Percentiles rank a stretch among this genome's conserved stretches.
phyloP scores from a whole-genome alignment of 2,113 vertebrate genomes.

The Chlamydotis undulata region DNA sequence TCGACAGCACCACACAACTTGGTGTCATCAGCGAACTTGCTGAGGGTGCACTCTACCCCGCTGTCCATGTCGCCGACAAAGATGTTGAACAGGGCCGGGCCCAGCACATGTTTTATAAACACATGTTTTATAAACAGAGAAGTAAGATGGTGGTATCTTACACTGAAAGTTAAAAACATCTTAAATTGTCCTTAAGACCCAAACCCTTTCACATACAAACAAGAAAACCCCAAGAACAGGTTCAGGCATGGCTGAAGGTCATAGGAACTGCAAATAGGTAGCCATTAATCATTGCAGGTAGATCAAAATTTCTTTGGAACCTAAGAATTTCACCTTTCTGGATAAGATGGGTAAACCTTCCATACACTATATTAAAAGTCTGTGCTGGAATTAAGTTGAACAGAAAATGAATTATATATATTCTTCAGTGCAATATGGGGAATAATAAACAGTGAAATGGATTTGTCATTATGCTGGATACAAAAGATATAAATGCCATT shows the following conservation, averaged over 20 bases:
- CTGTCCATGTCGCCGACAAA: too few relatives aligned
- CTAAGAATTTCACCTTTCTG: background rate
- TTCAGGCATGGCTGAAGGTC: background rate
- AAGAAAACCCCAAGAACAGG: background rate
- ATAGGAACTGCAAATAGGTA: background rate
- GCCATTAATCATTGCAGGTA: background rate
- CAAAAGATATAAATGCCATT: background rate
- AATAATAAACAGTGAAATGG: background rate
- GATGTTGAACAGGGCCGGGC: too few relatives aligned
- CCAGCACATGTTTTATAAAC: too few relatives aligned
- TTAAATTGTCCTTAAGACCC: background rate
- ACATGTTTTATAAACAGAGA: background rate
- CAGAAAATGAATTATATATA: background rate
- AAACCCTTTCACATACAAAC: background rate
- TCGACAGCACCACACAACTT: too few relatives aligned
- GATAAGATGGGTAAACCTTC: background rate
- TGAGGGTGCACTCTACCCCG: too few relatives aligned
- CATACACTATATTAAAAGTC: background rate
- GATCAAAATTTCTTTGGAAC: background rate
- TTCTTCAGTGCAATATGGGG: background rate
- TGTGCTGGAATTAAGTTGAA: background rate
- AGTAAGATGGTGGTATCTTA: background rate
- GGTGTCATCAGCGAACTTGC: too few relatives aligned
- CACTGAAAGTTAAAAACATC: background rate
- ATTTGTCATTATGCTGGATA: background rate